phyloP scores from a whole-genome alignment of 2,888 invertebrate genomes.

The Tenthredo distinguenda region DNA sequence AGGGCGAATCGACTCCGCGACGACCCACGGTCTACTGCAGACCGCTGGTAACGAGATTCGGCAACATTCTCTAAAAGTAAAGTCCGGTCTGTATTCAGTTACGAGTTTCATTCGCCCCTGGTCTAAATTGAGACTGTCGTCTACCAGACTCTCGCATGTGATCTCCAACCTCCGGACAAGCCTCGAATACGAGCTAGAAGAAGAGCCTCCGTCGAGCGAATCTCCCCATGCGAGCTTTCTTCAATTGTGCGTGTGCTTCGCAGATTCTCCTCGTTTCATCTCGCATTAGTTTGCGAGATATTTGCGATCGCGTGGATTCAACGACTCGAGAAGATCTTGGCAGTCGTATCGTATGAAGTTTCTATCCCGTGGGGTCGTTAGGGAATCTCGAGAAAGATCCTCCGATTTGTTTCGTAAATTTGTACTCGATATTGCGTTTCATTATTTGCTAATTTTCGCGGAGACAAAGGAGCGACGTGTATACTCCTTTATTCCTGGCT shows the following conservation, averaged over 20 bases:
- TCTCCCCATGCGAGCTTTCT: too few species aligned
- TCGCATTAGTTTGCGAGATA: too few species aligned
- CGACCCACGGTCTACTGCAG: background rate
- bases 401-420: background rate
- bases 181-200: background rate
- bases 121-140: background rate
- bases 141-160: background rate
- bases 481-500: background rate
- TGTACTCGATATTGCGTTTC: background rate
- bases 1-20: background rate
- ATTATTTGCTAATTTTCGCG: background rate
- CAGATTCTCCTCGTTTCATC: too few species aligned
- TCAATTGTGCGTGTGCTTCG: too few species aligned
- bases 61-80: slow-evolving; percentile 27
- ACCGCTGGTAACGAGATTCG: slow-evolving; percentile 13
- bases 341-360: background rate
- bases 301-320: too few species aligned
- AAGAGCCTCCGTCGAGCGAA: background rate
- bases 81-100: slow-evolving; percentile 29
- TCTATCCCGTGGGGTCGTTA: background rate
- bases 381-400: background rate
- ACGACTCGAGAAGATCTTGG: too few species aligned
- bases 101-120: slow-evolving; percentile 1
- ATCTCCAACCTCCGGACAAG: background rate
- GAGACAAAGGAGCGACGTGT: background rate